Evolutionary conservation across 2,888 invertebrate species (phyloP).

Genomic region (Cenopis cana): DNA sequence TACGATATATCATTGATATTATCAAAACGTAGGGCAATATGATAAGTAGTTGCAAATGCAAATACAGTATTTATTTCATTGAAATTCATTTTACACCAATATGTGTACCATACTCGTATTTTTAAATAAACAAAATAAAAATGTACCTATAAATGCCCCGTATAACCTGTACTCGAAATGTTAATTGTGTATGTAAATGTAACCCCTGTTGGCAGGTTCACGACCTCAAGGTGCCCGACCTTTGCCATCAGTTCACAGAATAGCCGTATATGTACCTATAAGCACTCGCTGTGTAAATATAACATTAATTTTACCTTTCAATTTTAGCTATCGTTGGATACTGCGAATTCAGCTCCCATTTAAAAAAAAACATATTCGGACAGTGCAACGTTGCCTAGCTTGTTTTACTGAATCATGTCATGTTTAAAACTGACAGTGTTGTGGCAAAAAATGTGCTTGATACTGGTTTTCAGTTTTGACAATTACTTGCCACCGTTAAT

Average conservation of each 20-base stretch:
- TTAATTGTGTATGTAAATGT: conserved; percentile 70
- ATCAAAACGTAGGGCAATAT: too few species aligned
- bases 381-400: neutral
- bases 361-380: neutral
- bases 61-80: too few species aligned
- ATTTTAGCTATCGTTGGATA: neutral
- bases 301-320: conserved; percentile 16
- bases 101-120: too few species aligned
- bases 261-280: conserved; percentile 18
- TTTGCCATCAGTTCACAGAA: conserved; percentile 41
- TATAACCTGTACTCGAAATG: conserved; percentile 39
- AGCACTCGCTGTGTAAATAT: neutral
- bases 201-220: conserved; percentile 51
- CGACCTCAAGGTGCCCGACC: conserved; percentile 59
- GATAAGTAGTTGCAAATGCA: too few species aligned
- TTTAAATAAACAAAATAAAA: too few species aligned
- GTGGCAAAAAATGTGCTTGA: neutral
- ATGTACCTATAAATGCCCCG: neutral
- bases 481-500: neutral
- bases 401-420: neutral
- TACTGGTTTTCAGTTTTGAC: neutral
- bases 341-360: too few species aligned
- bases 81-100: too few species aligned
- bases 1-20: too few species aligned
- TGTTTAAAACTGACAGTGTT: neutral